These are phyloP conservation scores for Microtus oregoni DNA, from an alignment of 2,113 vertebrate species.

Conservation along the genomic window DNA sequence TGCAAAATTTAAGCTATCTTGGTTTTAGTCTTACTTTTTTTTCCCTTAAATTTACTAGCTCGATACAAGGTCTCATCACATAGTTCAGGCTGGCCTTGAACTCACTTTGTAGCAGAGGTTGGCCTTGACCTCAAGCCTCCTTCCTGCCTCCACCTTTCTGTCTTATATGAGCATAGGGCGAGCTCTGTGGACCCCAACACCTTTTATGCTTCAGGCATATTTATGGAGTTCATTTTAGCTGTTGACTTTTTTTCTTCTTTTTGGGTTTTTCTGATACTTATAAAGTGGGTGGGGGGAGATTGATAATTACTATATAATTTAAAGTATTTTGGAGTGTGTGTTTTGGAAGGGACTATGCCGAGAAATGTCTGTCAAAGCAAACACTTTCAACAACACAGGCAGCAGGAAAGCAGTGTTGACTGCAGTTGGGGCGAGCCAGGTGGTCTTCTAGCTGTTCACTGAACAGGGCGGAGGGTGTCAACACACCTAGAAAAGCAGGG, in stretches of 20 bases:
- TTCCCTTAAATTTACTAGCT: not conserved
- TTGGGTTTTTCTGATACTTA: slow-evolving; percentile 61
- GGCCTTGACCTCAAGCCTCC: not conserved
- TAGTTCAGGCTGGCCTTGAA: not conserved
- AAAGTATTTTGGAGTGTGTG: slow-evolving; percentile 64
- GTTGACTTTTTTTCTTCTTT: slow-evolving; percentile 69
- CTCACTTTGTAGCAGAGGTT: not conserved
- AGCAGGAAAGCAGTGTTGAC: slow-evolving; percentile 38
- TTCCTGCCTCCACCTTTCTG: not conserved
- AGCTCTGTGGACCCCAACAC: not conserved
- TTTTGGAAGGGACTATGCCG: slow-evolving; percentile 65
- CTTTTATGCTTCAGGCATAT: slow-evolving; percentile 1
- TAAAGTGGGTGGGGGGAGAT: slow-evolving; percentile 62
- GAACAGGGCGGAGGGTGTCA: slow-evolving; percentile 57
- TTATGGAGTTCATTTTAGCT: slow-evolving; percentile 51
- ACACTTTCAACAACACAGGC: slow-evolving; percentile 39
- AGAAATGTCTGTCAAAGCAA: slow-evolving; percentile 65
- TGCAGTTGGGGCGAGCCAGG: slow-evolving; percentile 36
- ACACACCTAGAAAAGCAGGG: not conserved
- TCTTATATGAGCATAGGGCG: not conserved
- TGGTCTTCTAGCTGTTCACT: slow-evolving; percentile 17
- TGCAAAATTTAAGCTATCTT: not conserved
- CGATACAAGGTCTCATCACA: not conserved
- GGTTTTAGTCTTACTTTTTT: not conserved
- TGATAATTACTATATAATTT: slow-evolving; percentile 72